These are phyloP conservation scores for Torymus texanus DNA, from an alignment of 2,888 invertebrate genomes.

Conservation along the genomic window DNA sequence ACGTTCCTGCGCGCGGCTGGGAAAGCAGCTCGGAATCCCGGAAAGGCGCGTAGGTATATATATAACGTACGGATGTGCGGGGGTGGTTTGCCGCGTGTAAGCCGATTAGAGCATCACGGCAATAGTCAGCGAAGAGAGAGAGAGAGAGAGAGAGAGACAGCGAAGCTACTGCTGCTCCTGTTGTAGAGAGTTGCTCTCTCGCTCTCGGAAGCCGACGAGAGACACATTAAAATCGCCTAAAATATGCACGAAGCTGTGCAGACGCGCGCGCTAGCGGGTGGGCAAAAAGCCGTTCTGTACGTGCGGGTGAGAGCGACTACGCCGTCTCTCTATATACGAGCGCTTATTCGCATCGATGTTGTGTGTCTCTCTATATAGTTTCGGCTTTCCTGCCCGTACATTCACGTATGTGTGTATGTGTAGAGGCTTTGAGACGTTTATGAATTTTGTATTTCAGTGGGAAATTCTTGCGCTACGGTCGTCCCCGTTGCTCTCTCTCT, in stretches of 20 bases:
- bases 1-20: background rate
- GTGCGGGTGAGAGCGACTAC: too few relatives aligned
- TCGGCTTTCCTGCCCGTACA: background rate
- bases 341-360: slow-evolving; percentile 23
- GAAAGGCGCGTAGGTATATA: background rate
- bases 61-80: slow-evolving; percentile 3
- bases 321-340: too few relatives aligned
- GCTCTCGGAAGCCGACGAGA: slow-evolving; percentile 59
- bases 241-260: slow-evolving; percentile 68
- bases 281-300: slow-evolving; percentile 61
- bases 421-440: slow-evolving; percentile 5
- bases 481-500: too few relatives aligned
- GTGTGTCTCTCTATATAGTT: slow-evolving; percentile 14
- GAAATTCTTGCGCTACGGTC: slow-evolving; percentile 56
- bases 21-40: background rate
- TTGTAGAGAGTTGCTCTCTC: slow-evolving; percentile 3
- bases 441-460: slow-evolving; percentile 50
- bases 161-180: too few relatives aligned
- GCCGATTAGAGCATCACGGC: slow-evolving; percentile 73
- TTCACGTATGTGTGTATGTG: background rate
- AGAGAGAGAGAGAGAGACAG: background rate
- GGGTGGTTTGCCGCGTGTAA: slow-evolving; percentile 62
- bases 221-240: slow-evolving; percentile 75
- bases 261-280: slow-evolving; percentile 41
- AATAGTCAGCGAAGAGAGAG: slow-evolving; percentile 55